Conservation (phyloP, 2,797 vertebrate species). For the Cynopterus sphinx region DNA sequence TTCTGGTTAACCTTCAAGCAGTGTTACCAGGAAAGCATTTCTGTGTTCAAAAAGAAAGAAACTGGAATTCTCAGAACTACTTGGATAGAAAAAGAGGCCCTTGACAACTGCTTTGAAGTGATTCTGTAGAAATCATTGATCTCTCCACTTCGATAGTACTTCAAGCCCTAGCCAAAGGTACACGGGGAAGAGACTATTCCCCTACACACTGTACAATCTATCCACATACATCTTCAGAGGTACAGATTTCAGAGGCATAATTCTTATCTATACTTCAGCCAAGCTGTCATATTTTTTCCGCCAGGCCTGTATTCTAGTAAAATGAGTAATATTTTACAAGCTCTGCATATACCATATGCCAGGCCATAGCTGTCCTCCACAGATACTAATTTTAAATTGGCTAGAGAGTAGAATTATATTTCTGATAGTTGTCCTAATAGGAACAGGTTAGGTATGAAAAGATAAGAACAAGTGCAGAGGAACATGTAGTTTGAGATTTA, state of each 20-base stretch:
- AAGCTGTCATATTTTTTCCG: background rate
- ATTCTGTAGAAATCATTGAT: background rate
- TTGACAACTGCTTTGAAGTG: background rate
- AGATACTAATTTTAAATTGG: background rate
- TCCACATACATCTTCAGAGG: background rate
- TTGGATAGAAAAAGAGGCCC: background rate
- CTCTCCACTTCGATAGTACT: background rate
- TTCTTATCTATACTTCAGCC: background rate
- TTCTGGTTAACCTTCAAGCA: background rate
- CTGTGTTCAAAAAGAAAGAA: background rate
- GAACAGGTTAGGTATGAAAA: background rate
- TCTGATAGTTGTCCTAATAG: background rate
- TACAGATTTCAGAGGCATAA: background rate
- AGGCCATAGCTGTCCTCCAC: background rate
- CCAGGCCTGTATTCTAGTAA: background rate
- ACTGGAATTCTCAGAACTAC: background rate
- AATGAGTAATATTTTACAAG: background rate
- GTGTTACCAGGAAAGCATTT: background rate
- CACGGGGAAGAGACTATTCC: background rate
- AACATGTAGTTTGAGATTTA: background rate
- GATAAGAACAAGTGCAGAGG: background rate
- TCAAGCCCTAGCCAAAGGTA: background rate
- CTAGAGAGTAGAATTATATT: background rate
- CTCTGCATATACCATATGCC: background rate
- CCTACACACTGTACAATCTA: background rate